Conservation (phyloP, 2,113 vertebrate species). For the Corythaixoides concolor region DNA sequence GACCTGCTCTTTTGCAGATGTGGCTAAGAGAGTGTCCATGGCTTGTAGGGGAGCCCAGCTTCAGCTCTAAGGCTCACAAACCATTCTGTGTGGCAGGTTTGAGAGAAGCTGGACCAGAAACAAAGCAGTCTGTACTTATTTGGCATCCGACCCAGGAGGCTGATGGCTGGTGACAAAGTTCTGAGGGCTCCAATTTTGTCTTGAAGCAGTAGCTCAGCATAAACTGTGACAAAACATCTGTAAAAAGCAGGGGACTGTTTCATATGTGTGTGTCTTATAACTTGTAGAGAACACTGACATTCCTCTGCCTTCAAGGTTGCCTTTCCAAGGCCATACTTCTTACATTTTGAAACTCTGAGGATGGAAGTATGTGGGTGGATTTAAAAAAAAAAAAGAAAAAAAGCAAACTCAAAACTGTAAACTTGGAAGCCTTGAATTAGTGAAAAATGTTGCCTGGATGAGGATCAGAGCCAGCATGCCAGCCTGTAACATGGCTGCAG, state of each 20-base stretch:
- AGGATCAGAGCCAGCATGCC: not conserved
- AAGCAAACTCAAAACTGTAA: not conserved
- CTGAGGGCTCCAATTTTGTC: not conserved
- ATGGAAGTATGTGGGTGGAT: not conserved
- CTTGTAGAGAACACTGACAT: not conserved
- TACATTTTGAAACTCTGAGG: not conserved
- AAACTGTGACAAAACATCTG: not conserved
- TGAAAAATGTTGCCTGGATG: not conserved
- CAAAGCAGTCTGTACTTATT: not conserved
- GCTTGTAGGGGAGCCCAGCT: not conserved
- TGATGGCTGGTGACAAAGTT: not conserved
- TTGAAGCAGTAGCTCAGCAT: not conserved
- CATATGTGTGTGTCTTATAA: not conserved
- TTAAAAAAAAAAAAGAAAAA: not conserved
- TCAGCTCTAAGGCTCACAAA: not conserved
- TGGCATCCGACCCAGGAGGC: not conserved
- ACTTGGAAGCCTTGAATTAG: not conserved
- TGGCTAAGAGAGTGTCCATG: not conserved
- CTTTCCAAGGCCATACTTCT: not conserved
- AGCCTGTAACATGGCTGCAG: not conserved
- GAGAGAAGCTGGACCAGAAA: not conserved
- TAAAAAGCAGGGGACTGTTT: not conserved
- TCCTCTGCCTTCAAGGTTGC: not conserved
- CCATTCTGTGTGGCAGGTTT: not conserved
- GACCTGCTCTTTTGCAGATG: not conserved